Evolutionary conservation across 2,888 invertebrate genomes (phyloP), one percentile per base, ranked within the genome.

Genomic region (Hirtodrosophila confusa): DNA sequence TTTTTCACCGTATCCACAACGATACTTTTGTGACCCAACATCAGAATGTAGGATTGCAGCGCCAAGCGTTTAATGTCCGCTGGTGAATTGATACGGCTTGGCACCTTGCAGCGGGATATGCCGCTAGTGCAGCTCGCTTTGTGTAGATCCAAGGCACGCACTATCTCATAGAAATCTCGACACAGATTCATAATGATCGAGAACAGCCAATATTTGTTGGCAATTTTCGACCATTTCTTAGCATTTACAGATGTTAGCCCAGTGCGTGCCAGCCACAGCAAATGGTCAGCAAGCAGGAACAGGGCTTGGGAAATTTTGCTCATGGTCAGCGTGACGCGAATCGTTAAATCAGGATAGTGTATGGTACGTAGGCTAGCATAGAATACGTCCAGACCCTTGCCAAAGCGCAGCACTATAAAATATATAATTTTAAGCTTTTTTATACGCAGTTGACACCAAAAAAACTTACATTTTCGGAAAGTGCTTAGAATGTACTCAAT

Each of bases 1-100:
- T 98, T 98, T 90, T 97, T 97, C 4, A 96, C 88, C 0, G 96
- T 95, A 91, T 98, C 98, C 70, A 97, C 93, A 60, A 96, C 93
- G 8, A 98, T 92, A 90, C 95, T 94, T 83, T 94, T 94, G 84
- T 94, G 91, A 0, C 79, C 84, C 49, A 89, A 70, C 24, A 91
- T 24, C 10, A 88, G 39, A 0, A 74, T 68, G 41, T 88, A 91
- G 0, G 90, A 90, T 9, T 89, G 78, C 40, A 91, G 48, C 0
- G 78, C 83, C 44, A 89, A 54, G 8, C 75, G 75, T 11, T 80
- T 79, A 0, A 80, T 79, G 33, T 90, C 90, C 4, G 77, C 79
- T 1, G 83, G 64, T 0, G 89, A 86, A 8, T 64, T 80, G 1
- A 90, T 69, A 4, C 75, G 72, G 0, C 70, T 75, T 53, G 93